Base-by-base conservation (phyloP, 2,797 vertebrate genomes). In the Aldrovandia affinis region DNA sequence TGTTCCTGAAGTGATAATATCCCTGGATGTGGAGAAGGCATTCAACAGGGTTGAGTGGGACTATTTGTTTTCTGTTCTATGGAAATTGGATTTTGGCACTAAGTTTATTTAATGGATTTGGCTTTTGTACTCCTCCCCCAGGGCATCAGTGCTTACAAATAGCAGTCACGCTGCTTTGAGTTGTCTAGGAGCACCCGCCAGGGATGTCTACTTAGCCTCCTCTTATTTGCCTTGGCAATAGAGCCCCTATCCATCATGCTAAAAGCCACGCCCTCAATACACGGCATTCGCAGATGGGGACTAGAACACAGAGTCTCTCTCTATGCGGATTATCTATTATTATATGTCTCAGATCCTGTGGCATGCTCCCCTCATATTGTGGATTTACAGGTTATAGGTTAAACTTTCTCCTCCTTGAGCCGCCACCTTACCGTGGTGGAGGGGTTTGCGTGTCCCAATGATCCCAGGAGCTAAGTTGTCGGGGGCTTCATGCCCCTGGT, bases 21-120 rank as follows among this genome's bases (percentile, higher is more conserved):
- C 63, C 30, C 55, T 84, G 20, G 77, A 88, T 70, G 81, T 47
- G 20, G 81, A 81, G 47, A 87, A 83, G 15, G 75, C 59, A 78
- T 83, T 80, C n/a, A 77, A 70, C 59, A 20, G 81, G 30, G 81
- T 83, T 30, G 36, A 83, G 61, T 80, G 78, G 65, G 81, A 65
- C 18, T 77, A 78, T 22, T 78, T 86, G 22, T 73, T 83, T 20
- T 42, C 68, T 2, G 80, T 36, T 28, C 36, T 86, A 10, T 18
- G 57, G 63, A 85, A 33, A 30, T 85, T 77, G 12, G 75, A 42
- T 4, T 83, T 73, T 68, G 61, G 81, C 20, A 28, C 30, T 54
- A 85, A 70, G 28, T 83, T 55, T 61, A 81, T 83, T 47, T 81
- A 39, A 57, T 83, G 52, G 30, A 22, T 83, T 6, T 61, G 30